A percentile compares a stretch with the other conserved stretches of the same genome.
phyloP scores from a whole-genome alignment of 2,888 invertebrate genomes.

The Holacanthella duospinosa region DNA sequence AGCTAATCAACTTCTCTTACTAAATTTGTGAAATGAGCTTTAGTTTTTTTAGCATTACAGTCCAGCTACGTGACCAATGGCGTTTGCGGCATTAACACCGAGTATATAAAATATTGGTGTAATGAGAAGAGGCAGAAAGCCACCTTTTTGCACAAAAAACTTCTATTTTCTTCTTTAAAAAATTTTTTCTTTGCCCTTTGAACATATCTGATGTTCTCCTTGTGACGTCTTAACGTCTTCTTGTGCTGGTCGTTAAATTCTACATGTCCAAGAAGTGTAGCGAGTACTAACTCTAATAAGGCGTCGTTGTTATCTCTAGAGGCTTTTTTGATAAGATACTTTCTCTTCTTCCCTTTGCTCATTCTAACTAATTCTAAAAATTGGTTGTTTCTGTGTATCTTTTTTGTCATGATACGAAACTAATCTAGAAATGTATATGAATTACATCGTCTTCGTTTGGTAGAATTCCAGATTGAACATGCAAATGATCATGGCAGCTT shows the following conservation, averaged over 20 bases:
- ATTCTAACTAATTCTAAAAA: not conserved
- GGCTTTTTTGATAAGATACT: not conserved
- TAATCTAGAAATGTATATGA: too few species aligned
- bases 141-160: not conserved
- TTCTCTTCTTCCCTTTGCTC: not conserved
- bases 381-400: not conserved
- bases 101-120: not conserved
- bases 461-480: constrained; percentile 13
- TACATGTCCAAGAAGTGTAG: constrained; percentile 17
- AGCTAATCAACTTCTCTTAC: not conserved
- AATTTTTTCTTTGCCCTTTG: not conserved
- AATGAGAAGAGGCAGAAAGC: not conserved
- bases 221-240: not conserved
- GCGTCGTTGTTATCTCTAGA: constrained; percentile 13
- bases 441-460: not conserved
- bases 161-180: not conserved
- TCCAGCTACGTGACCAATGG: not conserved
- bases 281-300: constrained; percentile 16
- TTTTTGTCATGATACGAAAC: constrained; percentile 2
- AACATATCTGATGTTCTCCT: not conserved
- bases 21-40: not conserved
- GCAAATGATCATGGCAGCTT: constrained; percentile 10
- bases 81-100: not conserved
- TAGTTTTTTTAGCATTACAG: not conserved
- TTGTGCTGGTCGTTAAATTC: not conserved